Base-by-base conservation (phyloP, 2,113 vertebrate species). In the Pica pica region DNA sequence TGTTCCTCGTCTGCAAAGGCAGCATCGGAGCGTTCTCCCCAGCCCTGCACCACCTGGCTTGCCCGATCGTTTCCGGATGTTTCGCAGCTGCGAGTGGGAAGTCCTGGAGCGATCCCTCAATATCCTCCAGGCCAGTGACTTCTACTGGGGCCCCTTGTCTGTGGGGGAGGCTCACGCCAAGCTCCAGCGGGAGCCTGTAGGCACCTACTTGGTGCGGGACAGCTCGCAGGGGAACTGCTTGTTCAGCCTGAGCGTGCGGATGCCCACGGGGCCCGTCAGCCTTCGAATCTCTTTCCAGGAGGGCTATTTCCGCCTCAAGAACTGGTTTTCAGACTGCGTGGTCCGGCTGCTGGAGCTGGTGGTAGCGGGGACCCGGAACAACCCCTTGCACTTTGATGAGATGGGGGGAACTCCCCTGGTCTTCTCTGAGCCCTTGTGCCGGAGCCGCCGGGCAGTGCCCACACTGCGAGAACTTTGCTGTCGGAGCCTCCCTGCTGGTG, bases 151-250 rank as follows among this genome's bases (percentile, higher is more conserved):
- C 26, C 96, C 98, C 37, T 87, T 98, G 75, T 95, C 97, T 0
- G 97, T 97, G 37, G 88, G 93, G 13, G 97, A 98, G 91, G 98
- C 98, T 44, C 98, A 97, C 0, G 96, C 97, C 60, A 96, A 96
- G 87, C 96, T 98, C 49, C 87, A 93, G 47, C 56, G 1, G 46
- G 95, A 97, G 71, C 95, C 97, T 0, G 97, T 97, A 0, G 98
- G 98, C 71, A 98, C 98, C 67, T 98, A 97, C 56, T 85, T 98
- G 73, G 95, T 98, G 73, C 96, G 98, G 68, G 98, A 98, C 95
- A 98, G 98, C 83, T 97, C 97, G 0, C 97, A 97, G 79, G 95
- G 97, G 41, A 97, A 97, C 88, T 96, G 95, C 88, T 93, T 97
- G 42, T 97, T 97, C 93, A 97, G 97, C 82, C 83, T 97, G 47